Base-by-base conservation (phyloP, 2,888 invertebrate species). In the Agrotis clavis region DNA sequence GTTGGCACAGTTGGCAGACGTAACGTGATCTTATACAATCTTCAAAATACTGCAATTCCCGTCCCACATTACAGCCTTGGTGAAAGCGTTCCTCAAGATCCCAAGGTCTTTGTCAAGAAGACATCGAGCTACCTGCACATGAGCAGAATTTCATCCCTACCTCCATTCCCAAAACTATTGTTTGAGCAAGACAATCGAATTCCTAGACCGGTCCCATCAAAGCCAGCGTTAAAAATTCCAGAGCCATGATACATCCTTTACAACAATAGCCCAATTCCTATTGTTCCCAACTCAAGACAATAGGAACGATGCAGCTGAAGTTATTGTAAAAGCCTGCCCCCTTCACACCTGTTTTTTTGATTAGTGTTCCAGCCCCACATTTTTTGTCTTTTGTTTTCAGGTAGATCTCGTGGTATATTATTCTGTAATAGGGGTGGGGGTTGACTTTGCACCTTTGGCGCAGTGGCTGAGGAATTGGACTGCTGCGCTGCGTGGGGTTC, bases 221-320 rank as follows among this genome's bases (percentile, higher is more conserved):
- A 25, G 67, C 3, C 41, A 3, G n/a, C 13, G 16, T 41, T 16
- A 21, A 11, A 25, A n/a, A 65, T 51, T 66, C 21, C 14, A 14
- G n/a, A 50, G 11, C 13, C 19, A 68, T 41, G 9, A 41, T 41
- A 30, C 18, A 30, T 53, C 45, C 13, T 68, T 45, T 21, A 11
- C 13, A 48, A 25, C 25, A 67, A 50, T 21, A 6, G 11, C 14
- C 21, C 11, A 14, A 67, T 67, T 51, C 14, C 45, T n/a, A 47
- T 67, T 67, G 45, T 53, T 47, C 4, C 30, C 14, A 53, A 19
- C 9, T 13, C 16, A 25, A 65, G 18, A 67, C 51, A 67, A 68
- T 53, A 11, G 41, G 9, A 18, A 30, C 16, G 4, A n/a, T 66
- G 16, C n/a, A 65, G 41, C n/a, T 67, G 21, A 5, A 68, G 16